Evolutionary conservation across 2,888 invertebrate genomes (phyloP), one percentile per base, ranked within the genome.

Genomic region (Eupithecia subfuscata): DNA sequence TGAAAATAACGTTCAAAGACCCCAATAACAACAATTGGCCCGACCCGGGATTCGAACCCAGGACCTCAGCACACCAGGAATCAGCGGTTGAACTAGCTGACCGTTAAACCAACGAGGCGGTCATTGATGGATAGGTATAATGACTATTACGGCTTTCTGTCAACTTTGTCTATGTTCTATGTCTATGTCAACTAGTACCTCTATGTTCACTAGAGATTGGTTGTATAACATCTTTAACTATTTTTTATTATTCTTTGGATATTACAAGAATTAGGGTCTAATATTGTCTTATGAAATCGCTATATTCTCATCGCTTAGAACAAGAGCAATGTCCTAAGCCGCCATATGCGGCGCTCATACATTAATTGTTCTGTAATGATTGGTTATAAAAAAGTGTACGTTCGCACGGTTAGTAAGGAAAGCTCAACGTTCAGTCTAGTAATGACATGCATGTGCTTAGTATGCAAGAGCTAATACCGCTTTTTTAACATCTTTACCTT

Each of bases 351-450:
- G 82, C 82, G 81, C 81, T 83, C 81, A 83, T 85, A 83, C 85
- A 86, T 88, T 90, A 91, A 91, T 91, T 91, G 89, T 90, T 85
- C 84, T 84, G 86, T 90, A 90, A 91, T 91, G 89, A 90, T 89
- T 84, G 84, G 80, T 70, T 81, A 86, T 83, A 90, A 91, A 91
- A 90, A 90, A 85, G 80, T 75, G 83, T 82, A 81, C 74, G 80
- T 88, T 91, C 91, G 84, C 91, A 91, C 90, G 91, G 87, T 87
- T 84, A 84, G 81, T 83, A 77, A 76, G 81, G 79, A 70, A 77
- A 78, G 79, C 76, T 78, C 68, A 71, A 73, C 73, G 69, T 69
- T 79, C 69, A 71, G 74, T 74, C 75, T 74, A 71, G 77, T 79
- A 79, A 79, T 78, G 71, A 70, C 69, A 75, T 79, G 78, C 77